These are phyloP conservation scores for Todus mexicanus DNA, from an alignment of 2,797 vertebrate species.

Conservation along the genomic window DNA sequence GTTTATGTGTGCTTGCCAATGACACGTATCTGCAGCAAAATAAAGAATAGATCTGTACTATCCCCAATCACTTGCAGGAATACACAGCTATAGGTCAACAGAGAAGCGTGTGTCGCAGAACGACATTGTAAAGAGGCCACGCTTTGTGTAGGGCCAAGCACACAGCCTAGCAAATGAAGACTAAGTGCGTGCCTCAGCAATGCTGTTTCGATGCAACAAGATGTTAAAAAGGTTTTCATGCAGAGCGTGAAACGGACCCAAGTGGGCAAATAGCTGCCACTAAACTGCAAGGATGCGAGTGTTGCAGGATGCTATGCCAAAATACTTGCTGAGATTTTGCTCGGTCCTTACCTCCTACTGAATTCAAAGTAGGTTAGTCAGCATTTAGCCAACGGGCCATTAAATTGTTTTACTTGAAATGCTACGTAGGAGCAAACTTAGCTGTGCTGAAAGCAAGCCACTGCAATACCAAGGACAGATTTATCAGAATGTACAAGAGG, in stretches of 20 bases:
- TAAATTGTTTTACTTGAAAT: slow-evolving; percentile 51
- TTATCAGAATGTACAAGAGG: background rate
- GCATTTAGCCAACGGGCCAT: background rate
- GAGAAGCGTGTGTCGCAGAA: fast-evolving
- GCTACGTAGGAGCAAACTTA: background rate
- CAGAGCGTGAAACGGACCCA: background rate
- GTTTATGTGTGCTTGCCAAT: slow-evolving; percentile 74
- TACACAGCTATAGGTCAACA: background rate
- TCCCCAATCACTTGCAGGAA: background rate
- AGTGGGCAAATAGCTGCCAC: background rate
- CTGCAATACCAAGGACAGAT: background rate
- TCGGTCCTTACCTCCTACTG: background rate
- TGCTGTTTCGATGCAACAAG: background rate
- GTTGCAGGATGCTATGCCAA: background rate
- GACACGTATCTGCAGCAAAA: slow-evolving; percentile 55
- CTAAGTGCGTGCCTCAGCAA: background rate
- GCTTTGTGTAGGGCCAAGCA: background rate
- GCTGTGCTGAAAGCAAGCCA: background rate
- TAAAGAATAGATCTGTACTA: background rate
- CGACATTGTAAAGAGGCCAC: background rate
- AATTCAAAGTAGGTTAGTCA: slow-evolving; percentile 25
- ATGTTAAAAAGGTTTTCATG: background rate
- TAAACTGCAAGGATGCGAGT: background rate
- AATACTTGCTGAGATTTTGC: background rate
- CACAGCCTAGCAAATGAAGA: background rate